Evolutionary conservation across 30 jellyfish, hydroid and myxozoan species (phyloP).

Genomic region (Pelagia noctiluca): DNA sequence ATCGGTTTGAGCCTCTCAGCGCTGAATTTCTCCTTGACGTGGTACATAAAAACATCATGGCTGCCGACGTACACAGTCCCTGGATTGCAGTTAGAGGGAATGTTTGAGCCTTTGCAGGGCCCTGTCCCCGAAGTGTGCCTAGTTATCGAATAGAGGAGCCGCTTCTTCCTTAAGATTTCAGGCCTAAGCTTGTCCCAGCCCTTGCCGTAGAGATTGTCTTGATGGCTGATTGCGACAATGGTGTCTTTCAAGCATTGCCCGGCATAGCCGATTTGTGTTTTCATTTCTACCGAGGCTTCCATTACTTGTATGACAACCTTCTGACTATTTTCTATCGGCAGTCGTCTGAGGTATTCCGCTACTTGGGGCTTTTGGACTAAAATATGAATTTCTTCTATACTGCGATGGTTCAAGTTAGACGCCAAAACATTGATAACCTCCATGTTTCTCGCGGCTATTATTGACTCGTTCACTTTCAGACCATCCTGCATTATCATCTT

Average conservation of each 20-base stretch:
- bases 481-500: no score
- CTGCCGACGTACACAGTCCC: constrained; percentile 64
- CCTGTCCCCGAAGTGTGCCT: constrained; percentile 26
- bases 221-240: constrained; percentile 34
- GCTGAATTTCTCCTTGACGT: constrained; percentile 14
- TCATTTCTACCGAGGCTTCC: neutral
- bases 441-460: constrained; percentile 33
- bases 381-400: constrained; percentile 31
- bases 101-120: constrained; percentile 10
- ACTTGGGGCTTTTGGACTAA: constrained; percentile 11
- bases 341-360: constrained; percentile 12
- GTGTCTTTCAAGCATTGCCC: constrained; percentile 6
- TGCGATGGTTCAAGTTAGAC: constrained; percentile 20
- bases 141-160: constrained; percentile 60
- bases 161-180: neutral
- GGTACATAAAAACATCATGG: constrained; percentile 75
- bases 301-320: constrained; percentile 40
- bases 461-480: no score
- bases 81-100: constrained; percentile 43
- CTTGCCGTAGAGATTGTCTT: constrained; percentile 42
- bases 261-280: constrained; percentile 15
- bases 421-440: constrained; percentile 44
- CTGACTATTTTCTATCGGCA: constrained; percentile 33
- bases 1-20: constrained; percentile 5
- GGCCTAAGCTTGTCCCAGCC: constrained; percentile 46